Conservation (phyloP, 1,140 invertebrate genomes). For the Drosophila ogumai region DNA sequence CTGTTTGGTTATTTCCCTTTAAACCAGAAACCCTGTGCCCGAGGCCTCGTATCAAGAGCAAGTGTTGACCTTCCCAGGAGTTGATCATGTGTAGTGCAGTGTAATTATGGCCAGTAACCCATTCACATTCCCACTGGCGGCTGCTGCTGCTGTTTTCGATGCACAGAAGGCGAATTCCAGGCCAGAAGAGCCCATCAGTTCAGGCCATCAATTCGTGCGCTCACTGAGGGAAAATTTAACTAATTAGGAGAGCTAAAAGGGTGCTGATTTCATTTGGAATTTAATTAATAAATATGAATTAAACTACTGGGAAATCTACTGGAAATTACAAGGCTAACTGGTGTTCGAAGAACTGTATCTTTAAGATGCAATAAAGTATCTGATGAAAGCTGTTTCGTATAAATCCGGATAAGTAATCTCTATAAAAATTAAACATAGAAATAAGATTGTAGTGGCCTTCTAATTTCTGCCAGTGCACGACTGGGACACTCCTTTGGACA, state of each 20-base stretch:
- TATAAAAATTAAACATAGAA: too few species aligned
- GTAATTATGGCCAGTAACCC: constrained; percentile 33
- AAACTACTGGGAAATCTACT: neutral
- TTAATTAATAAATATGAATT: neutral
- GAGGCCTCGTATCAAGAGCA: constrained; percentile 12
- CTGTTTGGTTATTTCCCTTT: constrained; percentile 3
- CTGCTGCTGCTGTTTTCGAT: constrained; percentile 11
- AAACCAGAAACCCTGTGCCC: constrained; percentile 8
- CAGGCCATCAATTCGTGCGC: constrained; percentile 8
- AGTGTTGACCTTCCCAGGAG: constrained; percentile 34
- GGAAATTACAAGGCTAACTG: neutral
- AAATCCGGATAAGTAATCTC: too few species aligned
- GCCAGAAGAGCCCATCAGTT: constrained; percentile 28
- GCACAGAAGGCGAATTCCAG: constrained; percentile 58
- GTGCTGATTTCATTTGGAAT: neutral
- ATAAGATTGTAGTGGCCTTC: too few species aligned
- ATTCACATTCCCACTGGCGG: constrained; percentile 38
- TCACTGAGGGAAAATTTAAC: neutral
- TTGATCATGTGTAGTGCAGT: constrained; percentile 36
- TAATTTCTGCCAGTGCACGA: neutral
- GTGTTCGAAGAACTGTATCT: neutral
- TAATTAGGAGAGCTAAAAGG: neutral
- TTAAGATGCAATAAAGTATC: neutral
- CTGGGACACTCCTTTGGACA: constrained; percentile 47
- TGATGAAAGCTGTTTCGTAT: too few species aligned